Base-by-base conservation (phyloP, 2,113 vertebrate species). In the Turnix velox region DNA sequence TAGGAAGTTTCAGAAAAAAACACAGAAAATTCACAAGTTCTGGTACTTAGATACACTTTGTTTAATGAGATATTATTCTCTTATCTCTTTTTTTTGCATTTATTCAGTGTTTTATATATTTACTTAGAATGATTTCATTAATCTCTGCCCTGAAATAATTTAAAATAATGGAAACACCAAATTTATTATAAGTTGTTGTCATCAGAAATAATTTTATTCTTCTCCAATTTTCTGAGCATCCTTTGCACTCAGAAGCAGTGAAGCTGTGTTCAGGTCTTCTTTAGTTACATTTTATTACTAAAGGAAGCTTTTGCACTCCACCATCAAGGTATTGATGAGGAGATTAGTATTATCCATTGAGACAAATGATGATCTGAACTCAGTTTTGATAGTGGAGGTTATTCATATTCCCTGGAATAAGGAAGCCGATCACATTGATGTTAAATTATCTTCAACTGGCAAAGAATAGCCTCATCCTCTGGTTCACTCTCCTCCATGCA, bases 401-500 rank as follows among this genome's bases (percentile, higher is more conserved):
- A 10, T 39, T 49, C 10, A 0, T 40, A 9, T 43, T 19, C 9
- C 25, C 65, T 66, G 5, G 20, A 27, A 27, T 45, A 46, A 58
- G 20, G 28, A 49, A 4, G 4, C 4, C 77, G 67, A n/a, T 25
- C 2, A 1, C 3, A 1, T 5, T 49, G 46, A 72, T 40, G 12
- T 84, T 48, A 76, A 22, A 16, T 68, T 3, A 4, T 48, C 12
- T 9, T 48, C 33, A 35, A 7, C 24, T 57, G 42, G 4, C 46
- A 65, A 31, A 90, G 13, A n/a, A 4, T 89, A 73, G 18, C 22
- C 37, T 83, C 27, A 48, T 0, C 22, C 9, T 80, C 33, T 6
- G 0, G 12, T 19, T 43, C 2, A 1, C 20, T 23, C 18, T 49
- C 27, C 30, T 11, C 30, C 7, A 0, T 11, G 12, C 25, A 42